Evolutionary conservation across 1,140 invertebrate species (phyloP), one percentile per base, ranked within the genome.

Genomic region (Riptortus pedestris): DNA sequence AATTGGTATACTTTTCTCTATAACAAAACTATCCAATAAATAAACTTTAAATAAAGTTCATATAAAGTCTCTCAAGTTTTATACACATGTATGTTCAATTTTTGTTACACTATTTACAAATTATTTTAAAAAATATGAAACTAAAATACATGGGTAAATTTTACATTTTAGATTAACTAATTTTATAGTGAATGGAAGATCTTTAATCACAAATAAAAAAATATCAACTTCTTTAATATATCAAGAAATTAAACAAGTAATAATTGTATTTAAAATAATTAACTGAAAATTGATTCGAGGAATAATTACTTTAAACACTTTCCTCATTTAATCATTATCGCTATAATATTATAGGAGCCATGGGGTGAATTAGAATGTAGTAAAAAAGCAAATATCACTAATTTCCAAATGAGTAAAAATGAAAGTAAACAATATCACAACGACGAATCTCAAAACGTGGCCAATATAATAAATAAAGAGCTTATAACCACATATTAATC

Each of bases 21-120:
- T 55, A 55, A 55, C 51, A 55, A 55, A 55, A 55, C 51, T 55
- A 55, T 55, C 51, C 51, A 55, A 55, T 55, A 55, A 55, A 55
- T 55, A 55, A 55, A 55, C 51, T 55, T 55, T 14, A 55, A 55
- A 55, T 55, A 47, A 55, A 55, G 51, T 55, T 55, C 31, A 7
- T 55, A 55, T 55, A 22, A 20, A 47, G 51, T 55, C 24, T 55
- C 24, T 14, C 4, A 55, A 55, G 26, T 14, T 55, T 55, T 55
- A 55, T 55, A 55, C 51, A 55, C 51, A 55, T 26, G 26, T 55
- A 55, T 55, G n/a, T 55, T 55, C 22, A 55, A 5, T n/a, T 55
- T 55, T 55, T 55, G 24, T 24, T 55, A 55, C 51, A 55, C 16
- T 55, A 55, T 55, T 27, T 55, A 55, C 51, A 55, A 27, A 16